Evolutionary conservation across 2,888 invertebrate genomes (phyloP).

Genomic region (Polyommatus icarus): DNA sequence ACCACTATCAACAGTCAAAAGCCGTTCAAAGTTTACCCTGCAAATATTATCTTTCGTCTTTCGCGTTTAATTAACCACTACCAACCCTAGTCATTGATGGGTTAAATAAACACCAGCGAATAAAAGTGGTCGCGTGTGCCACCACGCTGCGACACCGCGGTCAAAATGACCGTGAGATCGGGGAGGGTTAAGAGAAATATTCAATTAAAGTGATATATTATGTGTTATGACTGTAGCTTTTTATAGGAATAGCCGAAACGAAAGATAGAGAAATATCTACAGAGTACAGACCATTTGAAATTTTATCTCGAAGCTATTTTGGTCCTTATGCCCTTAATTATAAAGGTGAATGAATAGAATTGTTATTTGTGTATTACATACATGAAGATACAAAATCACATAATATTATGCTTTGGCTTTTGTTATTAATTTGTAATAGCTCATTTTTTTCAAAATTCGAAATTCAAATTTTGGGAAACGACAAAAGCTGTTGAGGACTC

Average conservation of each 20-base stretch:
- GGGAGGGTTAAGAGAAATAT: constrained; percentile 1
- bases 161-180: constrained; percentile 57
- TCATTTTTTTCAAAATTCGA: background rate
- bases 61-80: background rate
- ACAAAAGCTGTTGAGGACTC: too few relatives aligned
- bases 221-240: background rate
- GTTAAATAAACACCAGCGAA: constrained; percentile 64
- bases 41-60: constrained; percentile 37
- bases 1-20: background rate
- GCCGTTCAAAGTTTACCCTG: background rate
- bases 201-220: constrained; percentile 20
- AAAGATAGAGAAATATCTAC: background rate
- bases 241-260: background rate
- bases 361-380: too few relatives aligned
- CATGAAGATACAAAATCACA: too few relatives aligned
- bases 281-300: background rate
- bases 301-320: background rate
- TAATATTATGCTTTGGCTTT: too few relatives aligned
- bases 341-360: background rate
- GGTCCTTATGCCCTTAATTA: background rate
- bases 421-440: too few relatives aligned
- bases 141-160: constrained; percentile 57
- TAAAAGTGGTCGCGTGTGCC: constrained; percentile 72
- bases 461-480: background rate
- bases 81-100: constrained; percentile 10